Base-by-base conservation (phyloP, 2,113 vertebrate species). In the Gobio gobio region DNA sequence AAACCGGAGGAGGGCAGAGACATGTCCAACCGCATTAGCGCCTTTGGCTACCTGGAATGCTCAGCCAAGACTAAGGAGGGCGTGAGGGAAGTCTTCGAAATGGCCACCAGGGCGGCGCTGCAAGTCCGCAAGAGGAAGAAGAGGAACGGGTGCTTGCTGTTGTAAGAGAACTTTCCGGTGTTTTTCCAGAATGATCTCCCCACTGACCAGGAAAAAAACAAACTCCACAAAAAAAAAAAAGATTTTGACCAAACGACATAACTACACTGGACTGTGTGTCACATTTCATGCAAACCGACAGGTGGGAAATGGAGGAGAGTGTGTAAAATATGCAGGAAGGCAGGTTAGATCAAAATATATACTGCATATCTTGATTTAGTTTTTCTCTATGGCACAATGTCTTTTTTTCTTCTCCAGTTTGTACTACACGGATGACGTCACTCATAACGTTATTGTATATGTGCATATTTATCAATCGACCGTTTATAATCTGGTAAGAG, bases 41-140 rank as follows among this genome's bases (percentile, higher is more conserved):
- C 98, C 87, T 99, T 98, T 1, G 97, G 97, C 76, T 98, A 98
- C 93, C 93, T 99, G 1, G 98, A 99, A 92, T 99, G 98, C 90
- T 99, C 98, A 0, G 98, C 98, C 93, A 99, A 99, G 93, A 99
- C 98, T 9, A 99, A 99, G 92, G 98, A 99, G 0, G 98, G 97
- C 0, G 98, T 99, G 88, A 94, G 97, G 90, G 97, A 99, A 83
- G 97, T 99, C 43, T 99, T 99, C 0, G 97, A 99, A 95, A 97
- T 98, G 97, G 98, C 98, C 90, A 99, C 98, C 0, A 94, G 97
- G 0, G 98, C 98, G 0, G 98, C 97, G 1, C 94, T 99, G 90
- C 97, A 99, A 93, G 97, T 98, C 56, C 95, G 96, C n/a, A 99
- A 98, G 93, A 96, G 94, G 91, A 97, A 95, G 93, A 96, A 94